phyloP scores from a whole-genome alignment of 2,888 invertebrate genomes.

The Andrena hattorfiana region DNA sequence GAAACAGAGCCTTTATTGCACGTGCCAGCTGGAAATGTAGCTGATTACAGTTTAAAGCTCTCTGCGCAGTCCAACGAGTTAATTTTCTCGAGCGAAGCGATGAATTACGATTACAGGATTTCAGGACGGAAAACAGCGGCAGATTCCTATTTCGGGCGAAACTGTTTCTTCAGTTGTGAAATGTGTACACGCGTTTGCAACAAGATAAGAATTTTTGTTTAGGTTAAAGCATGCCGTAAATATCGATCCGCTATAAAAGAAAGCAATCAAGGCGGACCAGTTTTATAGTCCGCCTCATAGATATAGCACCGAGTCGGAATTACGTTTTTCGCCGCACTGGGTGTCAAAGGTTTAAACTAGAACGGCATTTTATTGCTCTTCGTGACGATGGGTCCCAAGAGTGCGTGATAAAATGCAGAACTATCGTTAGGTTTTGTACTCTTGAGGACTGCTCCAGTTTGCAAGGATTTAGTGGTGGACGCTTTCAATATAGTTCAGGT shows the following conservation, averaged over 20 bases:
- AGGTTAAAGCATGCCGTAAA: background rate
- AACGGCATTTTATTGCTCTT: slow-evolving; percentile 15
- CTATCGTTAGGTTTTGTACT: slow-evolving; percentile 6
- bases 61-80: slow-evolving; percentile 19
- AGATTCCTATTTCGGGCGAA: background rate
- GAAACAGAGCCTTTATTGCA: slow-evolving; percentile 21
- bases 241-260: background rate
- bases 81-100: slow-evolving; percentile 15
- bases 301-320: background rate
- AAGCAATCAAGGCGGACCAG: background rate
- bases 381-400: background rate
- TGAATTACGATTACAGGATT: background rate
- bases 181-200: background rate
- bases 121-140: background rate
- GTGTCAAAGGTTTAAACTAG: slow-evolving; percentile 11
- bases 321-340: background rate
- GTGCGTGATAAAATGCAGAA: background rate
- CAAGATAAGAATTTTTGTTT: slow-evolving; percentile 31
- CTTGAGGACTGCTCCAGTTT: background rate
- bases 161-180: background rate
- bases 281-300: background rate
- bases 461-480: slow-evolving; percentile 10
- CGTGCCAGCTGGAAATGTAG: background rate
- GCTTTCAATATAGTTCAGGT: background rate
- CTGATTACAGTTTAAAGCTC: slow-evolving; percentile 36